Conservation (phyloP, 2,888 invertebrate species). For the Pterostichus madidus region DNA sequence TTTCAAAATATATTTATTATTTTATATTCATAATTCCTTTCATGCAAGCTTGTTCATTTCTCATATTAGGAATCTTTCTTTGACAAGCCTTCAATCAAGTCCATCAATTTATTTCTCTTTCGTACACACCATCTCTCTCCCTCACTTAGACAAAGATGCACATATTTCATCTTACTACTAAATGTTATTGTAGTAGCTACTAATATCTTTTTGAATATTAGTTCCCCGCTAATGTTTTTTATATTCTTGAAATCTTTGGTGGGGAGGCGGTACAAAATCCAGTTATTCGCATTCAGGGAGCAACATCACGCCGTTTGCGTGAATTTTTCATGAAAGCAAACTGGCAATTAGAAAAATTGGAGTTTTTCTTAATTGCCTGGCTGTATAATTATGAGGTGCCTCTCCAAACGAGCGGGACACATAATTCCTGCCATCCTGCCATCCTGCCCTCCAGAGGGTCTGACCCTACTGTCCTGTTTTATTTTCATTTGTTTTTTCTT, state of each 20-base stretch:
- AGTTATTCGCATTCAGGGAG: constrained; percentile 30
- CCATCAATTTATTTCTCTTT: too few species aligned
- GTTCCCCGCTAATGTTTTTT: constrained; percentile 8
- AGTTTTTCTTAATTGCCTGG: constrained; percentile 63
- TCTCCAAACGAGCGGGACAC: constrained; percentile 38
- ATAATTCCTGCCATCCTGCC: constrained; percentile 42
- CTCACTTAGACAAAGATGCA: too few species aligned
- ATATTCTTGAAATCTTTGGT: constrained; percentile 20
- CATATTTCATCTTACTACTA: too few species aligned
- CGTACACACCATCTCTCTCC: too few species aligned
- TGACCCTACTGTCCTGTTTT: constrained; percentile 24
- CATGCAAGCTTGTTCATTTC: too few species aligned
- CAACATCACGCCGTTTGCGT: constrained; percentile 26
- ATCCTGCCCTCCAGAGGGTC: constrained; percentile 28
- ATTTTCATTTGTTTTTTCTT: constrained; percentile 53
- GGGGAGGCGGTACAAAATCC: neutral
- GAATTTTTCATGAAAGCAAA: constrained; percentile 64
- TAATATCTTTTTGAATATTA: constrained; percentile 4
- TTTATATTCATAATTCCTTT: too few species aligned
- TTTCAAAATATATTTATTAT: too few species aligned
- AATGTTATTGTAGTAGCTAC: too few species aligned
- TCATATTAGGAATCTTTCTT: too few species aligned
- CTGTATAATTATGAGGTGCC: constrained; percentile 61
- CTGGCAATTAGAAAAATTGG: constrained; percentile 65
- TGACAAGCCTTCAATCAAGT: too few species aligned